Evolutionary conservation across 2,797 vertebrate species (phyloP), one percentile per base, ranked within the genome.

Genomic region (Capromys pilorides): DNA sequence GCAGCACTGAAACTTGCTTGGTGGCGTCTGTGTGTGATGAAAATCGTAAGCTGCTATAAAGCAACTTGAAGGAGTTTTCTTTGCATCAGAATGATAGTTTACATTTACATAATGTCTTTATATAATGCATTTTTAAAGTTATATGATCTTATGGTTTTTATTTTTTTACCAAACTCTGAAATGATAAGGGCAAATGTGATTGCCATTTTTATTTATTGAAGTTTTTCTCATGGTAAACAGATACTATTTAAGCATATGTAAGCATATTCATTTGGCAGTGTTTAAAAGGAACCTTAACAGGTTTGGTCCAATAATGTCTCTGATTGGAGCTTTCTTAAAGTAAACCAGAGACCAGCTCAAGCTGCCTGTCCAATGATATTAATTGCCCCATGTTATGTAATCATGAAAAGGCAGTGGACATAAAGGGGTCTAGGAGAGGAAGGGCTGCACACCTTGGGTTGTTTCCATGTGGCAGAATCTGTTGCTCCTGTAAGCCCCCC

Each of bases 311-410:
- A 26, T 87, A 87, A 80, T 89, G 24, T 91, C 33, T 93, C 5
- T 67, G 83, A 41, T 18, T 80, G 59, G 57, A 41, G 31, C 51
- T 67, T 18, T 93, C 49, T 24, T 57, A 59, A 51, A 62, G 18
- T 45, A 91, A 82, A 86, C 57, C 28, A 91, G 49, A 94, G 39
- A 24, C 73, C 36, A 24, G 39, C 8, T 82, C 66, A 90, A 90
- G 78, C 71, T 85, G 14, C 81, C 16, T 4, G 10, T 77, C 10
- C 9, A 16, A 0, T 51, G 61, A 1, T 67, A 18, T 90, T 91
- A 79, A 21, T 49, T 77, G 16, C 61, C 45, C 8, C 31, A 84
- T 66, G 45, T 14, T 6, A 19, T 59, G 26, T 22, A 83, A 2
- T 59, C 57, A 79, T 88, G 8, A 62, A 92, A 86, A 86, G 22